phyloP scores from a whole-genome alignment of 2,797 vertebrate species.

The Pseudochaenichthys georgianus region DNA sequence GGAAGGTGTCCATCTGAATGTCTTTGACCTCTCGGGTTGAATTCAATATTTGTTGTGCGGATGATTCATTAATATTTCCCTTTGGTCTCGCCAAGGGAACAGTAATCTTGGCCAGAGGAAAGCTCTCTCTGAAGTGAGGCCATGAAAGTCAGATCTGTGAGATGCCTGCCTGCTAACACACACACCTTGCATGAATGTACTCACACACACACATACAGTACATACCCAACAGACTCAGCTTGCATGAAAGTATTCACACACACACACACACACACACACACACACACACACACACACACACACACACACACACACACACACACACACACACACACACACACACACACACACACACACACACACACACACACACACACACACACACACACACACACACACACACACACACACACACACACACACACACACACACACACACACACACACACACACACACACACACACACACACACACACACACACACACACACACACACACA shows the following conservation, averaged over 20 bases:
- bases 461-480: not conserved
- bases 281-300: no score
- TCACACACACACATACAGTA: slow-evolving; percentile 11
- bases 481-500: slow-evolving; percentile 3
- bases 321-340: no score
- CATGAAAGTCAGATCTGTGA: slow-evolving; percentile 76
- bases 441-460: no score
- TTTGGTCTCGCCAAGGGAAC: slow-evolving; percentile 75
- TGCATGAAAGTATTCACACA: not conserved
- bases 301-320: no score
- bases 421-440: no score
- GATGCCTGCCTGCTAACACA: slow-evolving; percentile 33
- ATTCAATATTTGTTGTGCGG: slow-evolving; percentile 80
- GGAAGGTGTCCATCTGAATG: slow-evolving; percentile 46
- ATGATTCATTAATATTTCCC: slow-evolving; percentile 85
- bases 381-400: no score
- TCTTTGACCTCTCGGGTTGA: slow-evolving; percentile 67
- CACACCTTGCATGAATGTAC: not conserved
- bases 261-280: not conserved
- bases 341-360: no score
- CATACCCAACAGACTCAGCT: slow-evolving; percentile 8
- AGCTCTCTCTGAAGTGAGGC: slow-evolving; percentile 76
- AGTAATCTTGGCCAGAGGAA: slow-evolving; percentile 61
- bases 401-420: no score
- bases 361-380: no score